Base-by-base conservation (phyloP, 92 coral and sea anemone species). In the Epizoanthus illoricatus region DNA sequence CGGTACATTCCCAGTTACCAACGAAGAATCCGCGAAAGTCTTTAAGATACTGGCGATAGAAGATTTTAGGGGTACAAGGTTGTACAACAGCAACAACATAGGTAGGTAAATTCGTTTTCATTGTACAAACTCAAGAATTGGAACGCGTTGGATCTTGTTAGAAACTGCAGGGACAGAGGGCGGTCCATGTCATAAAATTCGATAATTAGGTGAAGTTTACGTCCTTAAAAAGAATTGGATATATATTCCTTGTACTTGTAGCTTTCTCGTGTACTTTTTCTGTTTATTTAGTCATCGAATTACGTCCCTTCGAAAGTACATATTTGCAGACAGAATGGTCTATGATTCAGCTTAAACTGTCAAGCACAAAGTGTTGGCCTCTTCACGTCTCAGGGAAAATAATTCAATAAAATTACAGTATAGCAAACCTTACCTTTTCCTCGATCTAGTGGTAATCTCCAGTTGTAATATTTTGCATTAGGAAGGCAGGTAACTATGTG, bases 241-340 rank as follows among this genome's bases (percentile, higher is more conserved):
- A 9, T 7, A 12, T 5, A 40, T 11, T 62, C 55, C 11, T 13
- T 19, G 40, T 2, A 62, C 60, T 45, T 42, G 49, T 43, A 19
- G 71, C 33, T 54, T 62, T 13, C 62, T 79, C 41, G 28, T 86
- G 69, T 47, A 40, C 81, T 75, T 71, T 52, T 84, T 61, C 72
- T 82, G 87, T 87, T 89, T 89, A 87, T 87, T 88, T 86, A 81
- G 92, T 83, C 78, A 86, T 89, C 92, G 87, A 89, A 86, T 73
- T 86, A 86, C 76, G 85, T 74, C 80, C 80, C 65, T 68, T 82
- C 73, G 80, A 89, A 86, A 89, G 92, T 89, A 89, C 92, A 89
- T 89, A 89, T 89, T 89, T 89, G 78, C 92, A 81, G 85, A 89
- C 79, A 73, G 9, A 33, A 52, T 52, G 13, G 56, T 52, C 12